Base-by-base conservation (phyloP, 2,797 vertebrate genomes). In the Simalia tracyae region DNA sequence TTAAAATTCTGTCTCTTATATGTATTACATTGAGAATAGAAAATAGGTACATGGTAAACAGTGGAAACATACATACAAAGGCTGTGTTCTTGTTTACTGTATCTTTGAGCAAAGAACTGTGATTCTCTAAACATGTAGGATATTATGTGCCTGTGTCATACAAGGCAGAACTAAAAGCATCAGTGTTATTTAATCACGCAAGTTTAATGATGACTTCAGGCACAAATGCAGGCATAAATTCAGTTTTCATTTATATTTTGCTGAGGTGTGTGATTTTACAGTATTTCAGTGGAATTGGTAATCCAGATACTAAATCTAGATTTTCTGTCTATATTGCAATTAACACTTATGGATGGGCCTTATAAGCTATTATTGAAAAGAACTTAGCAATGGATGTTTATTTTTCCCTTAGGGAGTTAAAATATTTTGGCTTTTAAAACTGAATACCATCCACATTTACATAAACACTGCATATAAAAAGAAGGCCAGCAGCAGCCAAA, bases 371-470 rank as follows among this genome's bases (percentile, higher is more conserved):
- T 76, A 76, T 22, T 19, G 68, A 72, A 72, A 72, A 6, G 19
- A 72, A 72, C 68, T 36, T 72, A 72, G 31, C 2, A 36, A 2
- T 36, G 36, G 68, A 19, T 7, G 19, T 63, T 81, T 0, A 26
- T 64, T 56, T 56, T 31, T 54, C 14, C 54, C 46, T n/a, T 92
- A 90, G 88, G 76, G 91, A 89, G 92, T 94, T 93, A 90, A 94
- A 68, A 26, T 88, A 14, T 14, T 46, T 63, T 61, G 42, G 22
- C 24, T 46, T 87, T 87, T 87, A 24, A 87, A 63, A 87, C 6
- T 61, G 11, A 28, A 42, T 22, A 11, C 56, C 19, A n/a, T 26
- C 22, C 60, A 42, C 24, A 57, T 28, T 61, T 24, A 14, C 26
- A 88, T 28, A 64, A 88, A 50, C 5, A 11, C 28, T 50, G 46